Conservation (phyloP, 2,113 vertebrate species). For the Pelmatolapia mariae region DNA sequence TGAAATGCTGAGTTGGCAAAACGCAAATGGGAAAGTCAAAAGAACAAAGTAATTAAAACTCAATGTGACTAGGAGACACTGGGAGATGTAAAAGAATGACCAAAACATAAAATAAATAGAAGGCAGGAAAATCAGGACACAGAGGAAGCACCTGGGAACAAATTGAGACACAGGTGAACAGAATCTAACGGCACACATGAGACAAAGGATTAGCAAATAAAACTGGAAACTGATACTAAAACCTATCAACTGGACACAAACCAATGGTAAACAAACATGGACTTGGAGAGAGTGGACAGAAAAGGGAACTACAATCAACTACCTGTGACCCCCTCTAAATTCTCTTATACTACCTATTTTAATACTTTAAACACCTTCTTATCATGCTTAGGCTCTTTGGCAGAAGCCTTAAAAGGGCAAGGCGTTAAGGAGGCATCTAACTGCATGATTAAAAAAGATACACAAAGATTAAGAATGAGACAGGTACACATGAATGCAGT, state of each 20-base stretch:
- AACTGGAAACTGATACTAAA: not conserved
- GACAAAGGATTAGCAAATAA: not conserved
- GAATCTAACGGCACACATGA: not conserved
- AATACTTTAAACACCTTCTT: too few species aligned
- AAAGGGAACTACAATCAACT: not conserved
- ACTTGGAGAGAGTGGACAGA: not conserved
- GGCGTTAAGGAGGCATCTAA: too few species aligned
- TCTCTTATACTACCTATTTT: too few species aligned
- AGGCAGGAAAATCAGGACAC: not conserved
- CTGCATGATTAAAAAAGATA: too few species aligned
- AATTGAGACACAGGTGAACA: not conserved
- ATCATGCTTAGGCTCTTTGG: too few species aligned
- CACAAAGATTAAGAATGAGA: too few species aligned
- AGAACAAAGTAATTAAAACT: not conserved
- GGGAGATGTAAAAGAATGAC: not conserved
- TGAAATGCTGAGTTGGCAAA: not conserved
- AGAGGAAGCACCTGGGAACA: not conserved
- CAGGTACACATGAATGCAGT: too few species aligned
- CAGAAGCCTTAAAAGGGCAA: too few species aligned
- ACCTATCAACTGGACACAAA: not conserved
- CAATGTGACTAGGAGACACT: not conserved
- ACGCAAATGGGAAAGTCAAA: not conserved
- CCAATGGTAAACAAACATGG: rapidly evolving
- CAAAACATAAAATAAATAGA: not conserved
- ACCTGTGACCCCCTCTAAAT: too few species aligned